Base-by-base conservation (phyloP, 2,113 vertebrate genomes). In the Myrmophylax atrothorax region DNA sequence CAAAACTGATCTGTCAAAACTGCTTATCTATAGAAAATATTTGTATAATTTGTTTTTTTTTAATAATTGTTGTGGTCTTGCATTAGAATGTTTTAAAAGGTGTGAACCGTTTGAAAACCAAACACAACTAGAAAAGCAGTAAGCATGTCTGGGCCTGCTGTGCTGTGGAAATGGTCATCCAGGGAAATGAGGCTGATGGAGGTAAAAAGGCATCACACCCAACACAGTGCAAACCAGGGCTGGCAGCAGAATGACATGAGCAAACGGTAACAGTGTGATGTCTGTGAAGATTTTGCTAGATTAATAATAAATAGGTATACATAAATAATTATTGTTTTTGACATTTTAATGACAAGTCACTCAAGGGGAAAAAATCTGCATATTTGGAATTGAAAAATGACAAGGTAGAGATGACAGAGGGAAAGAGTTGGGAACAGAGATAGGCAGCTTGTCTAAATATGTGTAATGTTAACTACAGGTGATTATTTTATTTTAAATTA, bases 381-480 rank as follows among this genome's bases (percentile, higher is more conserved):
- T 97, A 86, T 75, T 96, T 89, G 74, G 74, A 97, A 93, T 92
- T 70, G 86, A 96, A 97, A 96, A 91, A 73, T 97, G 92, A 97
- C 94, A 94, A 89, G 67, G 80, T 93, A 73, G 88, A 97, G 93
- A 87, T 97, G 97, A 97, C 95, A 96, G 94, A 96, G 19, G 28
- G 70, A 90, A 90, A 84, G 79, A 87, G 56, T 69, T 97, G 69
- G 82, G 88, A 97, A 58, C 53, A 58, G 90, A 97, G 97, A 98
- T 47, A 98, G 96, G 76, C 97, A 98, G 96, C 96, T 97, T 98
- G 97, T 98, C 98, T 98, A 98, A 98, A 98, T 98, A 97, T 64
- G 73, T 89, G 60, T 96, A 94, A 95, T 97, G 96, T 94, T 98
- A 98, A 98, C 94, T 97, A 76, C 95, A 98, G 94, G 96, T 97